Conservation (phyloP, 2,113 vertebrate genomes). For the Notarius lentiginosus region DNA sequence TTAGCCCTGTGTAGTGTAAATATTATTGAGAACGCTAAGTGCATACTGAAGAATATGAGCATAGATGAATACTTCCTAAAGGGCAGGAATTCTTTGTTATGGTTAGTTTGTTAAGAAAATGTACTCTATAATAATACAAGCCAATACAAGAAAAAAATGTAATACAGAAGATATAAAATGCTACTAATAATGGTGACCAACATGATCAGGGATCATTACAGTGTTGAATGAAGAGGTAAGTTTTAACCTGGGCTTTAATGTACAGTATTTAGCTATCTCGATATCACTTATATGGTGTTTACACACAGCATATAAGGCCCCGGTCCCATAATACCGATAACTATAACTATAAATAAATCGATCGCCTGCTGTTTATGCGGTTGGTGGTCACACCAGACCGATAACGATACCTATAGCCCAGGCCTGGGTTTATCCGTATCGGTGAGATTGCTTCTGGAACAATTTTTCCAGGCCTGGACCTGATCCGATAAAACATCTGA, state of each 20-base stretch:
- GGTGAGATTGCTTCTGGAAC: no score
- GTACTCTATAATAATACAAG: not conserved
- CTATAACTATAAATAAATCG: no score
- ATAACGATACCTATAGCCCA: no score
- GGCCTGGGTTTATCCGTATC: no score
- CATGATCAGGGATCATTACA: not conserved
- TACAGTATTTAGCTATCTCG: not conserved
- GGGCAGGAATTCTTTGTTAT: not conserved
- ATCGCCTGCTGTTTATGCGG: no score
- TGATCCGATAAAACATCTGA: no score
- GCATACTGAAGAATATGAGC: not conserved
- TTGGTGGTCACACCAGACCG: no score
- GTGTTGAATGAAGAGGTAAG: not conserved
- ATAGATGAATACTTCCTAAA: not conserved
- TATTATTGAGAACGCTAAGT: constrained; percentile 16
- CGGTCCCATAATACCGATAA: no score
- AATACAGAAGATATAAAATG: not conserved
- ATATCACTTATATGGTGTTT: not conserved
- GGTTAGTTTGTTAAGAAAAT: not conserved
- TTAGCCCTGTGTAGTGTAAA: constrained; percentile 8
- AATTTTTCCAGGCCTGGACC: no score
- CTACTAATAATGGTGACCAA: not conserved
- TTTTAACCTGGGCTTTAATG: not conserved
- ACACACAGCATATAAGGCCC: not conserved
- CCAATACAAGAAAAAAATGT: not conserved